Evolutionary conservation across 2,888 invertebrate species (phyloP), one percentile per base, ranked within the genome.

Genomic region (Automeris io): DNA sequence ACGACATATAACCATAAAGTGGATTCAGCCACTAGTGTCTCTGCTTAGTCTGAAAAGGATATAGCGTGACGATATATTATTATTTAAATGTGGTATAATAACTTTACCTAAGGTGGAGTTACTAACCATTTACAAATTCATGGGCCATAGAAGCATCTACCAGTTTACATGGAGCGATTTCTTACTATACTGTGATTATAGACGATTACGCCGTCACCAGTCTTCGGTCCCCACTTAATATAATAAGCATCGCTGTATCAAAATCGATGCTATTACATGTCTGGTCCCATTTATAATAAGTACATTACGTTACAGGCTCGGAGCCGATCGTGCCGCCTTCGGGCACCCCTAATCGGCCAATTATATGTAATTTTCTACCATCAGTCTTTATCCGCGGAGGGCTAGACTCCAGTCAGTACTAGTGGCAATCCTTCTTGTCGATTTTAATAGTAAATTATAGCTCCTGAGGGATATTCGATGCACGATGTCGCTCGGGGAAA

Each of bases 321-420:
- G 42, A 35, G 23, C 33, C 45, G 37, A 42, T 47, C 53, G 53
- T 47, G 49, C 52, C 62, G 67, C 63, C 75, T 73, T 63, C 65
- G 70, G 80, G 71, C 68, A 58, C 59, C 54, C 54, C 45, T 37
- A 83, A 86, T 82, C 74, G 85, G 71, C 64, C 85, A 80, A 86
- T 85, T 83, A 85, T 83, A 69, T 79, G 61, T 85, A 83, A 86
- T 86, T 83, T 86, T 76, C 72, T 59, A 81, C 80, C 79, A 83
- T 85, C 85, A 79, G 81, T 81, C 80, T 83, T 78, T 77, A 75
- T 62, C 60, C 62, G 61, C 60, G 61, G 62, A 63, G 57, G 59
- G 63, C 68, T 79, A 75, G 78, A 68, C 16, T 64, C 64, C 66
- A 57, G 54, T 51, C 64, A 63, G 63, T 59, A 65, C 70, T 70